Conservation (phyloP, 2,888 invertebrate genomes). For the Hydroisotoma schaefferi region DNA sequence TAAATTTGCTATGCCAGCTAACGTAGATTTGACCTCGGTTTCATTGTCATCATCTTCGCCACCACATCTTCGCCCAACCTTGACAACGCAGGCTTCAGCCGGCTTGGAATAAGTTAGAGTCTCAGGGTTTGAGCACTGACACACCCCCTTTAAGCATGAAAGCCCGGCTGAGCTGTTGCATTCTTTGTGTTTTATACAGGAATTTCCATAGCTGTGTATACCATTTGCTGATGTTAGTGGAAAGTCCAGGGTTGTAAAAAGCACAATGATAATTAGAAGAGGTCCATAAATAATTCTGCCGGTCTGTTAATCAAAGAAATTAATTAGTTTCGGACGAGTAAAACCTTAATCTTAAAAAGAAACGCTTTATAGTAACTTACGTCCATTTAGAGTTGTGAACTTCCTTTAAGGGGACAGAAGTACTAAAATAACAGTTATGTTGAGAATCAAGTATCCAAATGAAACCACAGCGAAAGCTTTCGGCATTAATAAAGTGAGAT, state of each 20-base stretch:
- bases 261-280: neutral
- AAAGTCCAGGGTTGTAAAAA: neutral
- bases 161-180: constrained; percentile 26
- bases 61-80: constrained; percentile 31
- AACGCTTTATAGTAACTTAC: too few relatives aligned
- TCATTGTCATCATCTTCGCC: constrained; percentile 6
- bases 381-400: too few relatives aligned
- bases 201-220: constrained; percentile 17
- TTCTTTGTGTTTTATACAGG: constrained; percentile 30
- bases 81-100: constrained; percentile 22
- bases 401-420: too few relatives aligned
- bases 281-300: too few relatives aligned
- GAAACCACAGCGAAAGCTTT: too few relatives aligned
- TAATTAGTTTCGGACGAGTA: too few relatives aligned
- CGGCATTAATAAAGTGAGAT: too few relatives aligned
- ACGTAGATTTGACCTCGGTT: neutral
- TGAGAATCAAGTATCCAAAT: too few relatives aligned
- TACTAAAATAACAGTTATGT: too few relatives aligned
- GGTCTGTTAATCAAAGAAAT: too few relatives aligned
- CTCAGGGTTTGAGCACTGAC: constrained; percentile 27
- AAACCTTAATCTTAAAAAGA: too few relatives aligned
- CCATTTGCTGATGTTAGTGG: neutral
- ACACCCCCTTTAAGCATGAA: constrained; percentile 24
- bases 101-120: constrained; percentile 25
- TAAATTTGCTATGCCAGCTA: neutral